A percentile compares a stretch with the other conserved stretches of the same genome.
These are phyloP conservation scores for Urocynchramus pylzowi DNA, from an alignment of 2,113 vertebrate genomes.

Conservation along the genomic window DNA sequence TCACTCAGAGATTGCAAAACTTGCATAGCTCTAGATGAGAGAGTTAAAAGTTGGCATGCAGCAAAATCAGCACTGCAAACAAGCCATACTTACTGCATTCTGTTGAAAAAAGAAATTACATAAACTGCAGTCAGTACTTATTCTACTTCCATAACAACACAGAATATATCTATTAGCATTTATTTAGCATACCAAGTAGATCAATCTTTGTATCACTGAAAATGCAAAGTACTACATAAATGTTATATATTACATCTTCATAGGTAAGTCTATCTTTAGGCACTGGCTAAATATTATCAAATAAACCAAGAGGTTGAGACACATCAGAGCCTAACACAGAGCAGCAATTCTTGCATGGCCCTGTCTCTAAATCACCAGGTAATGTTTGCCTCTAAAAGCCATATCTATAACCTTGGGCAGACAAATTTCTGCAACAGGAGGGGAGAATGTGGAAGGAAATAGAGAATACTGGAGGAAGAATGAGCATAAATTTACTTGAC, in stretches of 20 bases:
- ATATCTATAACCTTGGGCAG: neutral
- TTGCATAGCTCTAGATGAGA: slow-evolving; percentile 31
- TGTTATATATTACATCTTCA: neutral
- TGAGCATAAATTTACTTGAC: neutral
- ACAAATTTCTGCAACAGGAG: neutral
- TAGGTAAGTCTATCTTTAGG: neutral
- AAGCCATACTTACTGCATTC: slow-evolving; percentile 89
- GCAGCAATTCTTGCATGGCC: neutral
- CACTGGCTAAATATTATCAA: neutral
- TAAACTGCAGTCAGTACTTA: slow-evolving; percentile 66
- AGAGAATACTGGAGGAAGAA: neutral
- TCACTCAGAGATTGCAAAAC: slow-evolving; percentile 16
- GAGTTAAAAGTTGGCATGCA: slow-evolving; percentile 78
- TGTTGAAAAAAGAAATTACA: slow-evolving; percentile 82
- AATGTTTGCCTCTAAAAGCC: neutral
- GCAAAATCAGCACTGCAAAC: slow-evolving; percentile 78
- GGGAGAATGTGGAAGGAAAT: neutral
- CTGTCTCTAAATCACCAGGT: neutral
- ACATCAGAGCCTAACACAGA: neutral
- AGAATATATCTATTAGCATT: neutral
- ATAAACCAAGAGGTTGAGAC: neutral
- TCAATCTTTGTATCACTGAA: neutral
- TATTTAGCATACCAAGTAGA: neutral
- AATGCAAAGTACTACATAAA: neutral
- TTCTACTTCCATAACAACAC: neutral